Percentiles rank a stretch among this genome's conserved stretches.
These are phyloP conservation scores for Tanytarsus gracilentus DNA, from an alignment of 2,888 invertebrate species.

Conservation along the genomic window DNA sequence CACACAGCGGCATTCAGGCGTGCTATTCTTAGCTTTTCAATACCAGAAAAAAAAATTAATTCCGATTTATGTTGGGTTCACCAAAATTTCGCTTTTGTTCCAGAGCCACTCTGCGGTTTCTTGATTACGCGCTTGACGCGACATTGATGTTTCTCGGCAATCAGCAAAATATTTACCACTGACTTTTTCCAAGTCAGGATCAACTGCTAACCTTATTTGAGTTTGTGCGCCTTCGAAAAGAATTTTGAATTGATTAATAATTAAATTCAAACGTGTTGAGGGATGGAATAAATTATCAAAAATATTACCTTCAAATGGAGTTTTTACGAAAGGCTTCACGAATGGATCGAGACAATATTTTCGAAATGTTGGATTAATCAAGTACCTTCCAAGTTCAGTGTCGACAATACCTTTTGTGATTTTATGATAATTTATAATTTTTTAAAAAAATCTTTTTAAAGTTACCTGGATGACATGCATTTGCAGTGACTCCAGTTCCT, in stretches of 20 bases:
- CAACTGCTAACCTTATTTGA: conserved; percentile 51
- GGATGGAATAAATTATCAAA: not conserved
- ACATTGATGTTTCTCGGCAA: conserved; percentile 45
- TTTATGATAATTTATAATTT: too few relatives aligned
- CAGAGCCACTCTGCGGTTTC: conserved; percentile 52
- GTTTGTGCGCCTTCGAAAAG: conserved; percentile 56
- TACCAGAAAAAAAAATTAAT: too few relatives aligned
- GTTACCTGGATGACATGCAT: conserved; percentile 64
- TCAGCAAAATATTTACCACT: conserved; percentile 58
- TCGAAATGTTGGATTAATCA: too few relatives aligned
- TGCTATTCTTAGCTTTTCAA: too few relatives aligned
- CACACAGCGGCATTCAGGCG: too few relatives aligned
- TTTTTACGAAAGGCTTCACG: conserved; percentile 55
- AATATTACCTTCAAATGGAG: conserved; percentile 58
- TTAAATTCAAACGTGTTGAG: not conserved
- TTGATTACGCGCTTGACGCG: conserved; percentile 46
- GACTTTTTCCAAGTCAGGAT: conserved; percentile 49
- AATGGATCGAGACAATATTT: too few relatives aligned
- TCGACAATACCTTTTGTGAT: too few relatives aligned
- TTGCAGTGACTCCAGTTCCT: conserved; percentile 51
- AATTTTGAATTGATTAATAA: too few relatives aligned
- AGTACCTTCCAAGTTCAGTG: too few relatives aligned
- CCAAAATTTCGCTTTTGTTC: conserved; percentile 51
- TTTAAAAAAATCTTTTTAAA: too few relatives aligned
- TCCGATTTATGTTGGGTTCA: too few relatives aligned